Percentiles rank a stretch among this genome's conserved stretches.
Conservation (phyloP, 2,113 vertebrate species). For the Tenebrosternarchus preto region DNA sequence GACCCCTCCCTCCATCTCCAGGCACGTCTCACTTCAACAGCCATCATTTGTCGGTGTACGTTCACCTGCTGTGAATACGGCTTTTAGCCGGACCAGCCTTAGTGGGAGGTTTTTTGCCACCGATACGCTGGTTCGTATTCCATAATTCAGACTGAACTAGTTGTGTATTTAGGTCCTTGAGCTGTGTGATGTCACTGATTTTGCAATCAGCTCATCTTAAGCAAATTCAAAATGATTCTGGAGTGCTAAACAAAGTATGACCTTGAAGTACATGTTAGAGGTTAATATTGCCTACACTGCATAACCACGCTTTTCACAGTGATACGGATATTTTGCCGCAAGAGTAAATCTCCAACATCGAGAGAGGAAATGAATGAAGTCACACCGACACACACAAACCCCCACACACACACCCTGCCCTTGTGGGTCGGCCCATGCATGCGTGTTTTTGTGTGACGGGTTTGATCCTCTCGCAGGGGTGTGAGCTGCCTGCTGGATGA, state of each 20-base stretch:
- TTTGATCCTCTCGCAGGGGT: conserved; percentile 53
- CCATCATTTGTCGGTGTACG: conserved; percentile 38
- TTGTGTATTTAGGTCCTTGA: too few species aligned
- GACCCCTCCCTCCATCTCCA: conserved; percentile 20
- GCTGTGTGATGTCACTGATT: background rate
- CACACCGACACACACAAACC: background rate
- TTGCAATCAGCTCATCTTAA: background rate
- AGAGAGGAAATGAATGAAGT: conserved; percentile 30
- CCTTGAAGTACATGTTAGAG: too few species aligned
- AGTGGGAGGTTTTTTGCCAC: background rate
- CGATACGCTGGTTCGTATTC: background rate
- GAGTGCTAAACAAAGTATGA: too few species aligned
- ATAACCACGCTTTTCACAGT: background rate
- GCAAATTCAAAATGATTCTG: too few species aligned
- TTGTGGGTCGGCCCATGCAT: background rate
- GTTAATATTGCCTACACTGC: too few species aligned
- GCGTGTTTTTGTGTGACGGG: conserved; percentile 18
- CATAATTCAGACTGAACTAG: background rate
- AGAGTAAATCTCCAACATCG: conserved; percentile 1
- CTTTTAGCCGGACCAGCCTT: background rate
- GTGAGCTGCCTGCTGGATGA: conserved; percentile 63
- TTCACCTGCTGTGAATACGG: conserved; percentile 46
- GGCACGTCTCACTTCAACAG: conserved; percentile 38
- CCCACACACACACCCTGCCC: conserved; percentile 8
- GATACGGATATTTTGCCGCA: background rate